These are phyloP conservation scores for Urocynchramus pylzowi DNA, from an alignment of 2,113 vertebrate species.

Conservation along the genomic window DNA sequence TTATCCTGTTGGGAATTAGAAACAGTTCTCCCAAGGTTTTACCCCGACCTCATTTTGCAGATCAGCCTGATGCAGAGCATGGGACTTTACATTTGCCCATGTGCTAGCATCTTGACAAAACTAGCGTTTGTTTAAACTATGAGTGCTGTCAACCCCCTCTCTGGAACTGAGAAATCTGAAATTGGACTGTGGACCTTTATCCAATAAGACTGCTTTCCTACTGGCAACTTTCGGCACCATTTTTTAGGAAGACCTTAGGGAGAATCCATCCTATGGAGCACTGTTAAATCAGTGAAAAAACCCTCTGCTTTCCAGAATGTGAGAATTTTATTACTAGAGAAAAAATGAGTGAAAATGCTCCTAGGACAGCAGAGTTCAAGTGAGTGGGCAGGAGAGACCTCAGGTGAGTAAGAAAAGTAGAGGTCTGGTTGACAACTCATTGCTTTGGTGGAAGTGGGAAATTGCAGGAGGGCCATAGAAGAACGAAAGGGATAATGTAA, in stretches of 20 bases:
- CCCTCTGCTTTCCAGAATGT: not conserved
- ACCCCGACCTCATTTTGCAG: not conserved
- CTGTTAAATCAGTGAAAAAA: not conserved
- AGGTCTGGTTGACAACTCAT: not conserved
- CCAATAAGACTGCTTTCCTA: not conserved
- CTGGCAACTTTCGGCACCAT: not conserved
- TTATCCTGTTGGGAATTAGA: not conserved
- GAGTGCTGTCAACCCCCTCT: not conserved
- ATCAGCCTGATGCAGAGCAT: not conserved
- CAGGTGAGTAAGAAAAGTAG: conserved; percentile 23
- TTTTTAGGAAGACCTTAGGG: not conserved
- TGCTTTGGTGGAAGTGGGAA: conserved; percentile 17
- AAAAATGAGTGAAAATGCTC: not conserved
- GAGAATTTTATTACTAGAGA: not conserved
- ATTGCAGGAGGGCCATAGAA: conserved; percentile 1
- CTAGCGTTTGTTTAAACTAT: rapidly evolving
- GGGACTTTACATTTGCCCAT: not conserved
- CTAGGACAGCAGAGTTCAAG: not conserved
- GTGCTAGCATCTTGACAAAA: not conserved
- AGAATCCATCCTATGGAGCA: not conserved
- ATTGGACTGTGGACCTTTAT: not conserved
- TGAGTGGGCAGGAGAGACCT: not conserved
- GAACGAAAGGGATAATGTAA: conserved; percentile 23
- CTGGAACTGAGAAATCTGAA: not conserved
- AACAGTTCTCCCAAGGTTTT: not conserved